Evolutionary conservation across 2,888 invertebrate genomes (phyloP).

Genomic region (Lasioglossum oenotherae): DNA sequence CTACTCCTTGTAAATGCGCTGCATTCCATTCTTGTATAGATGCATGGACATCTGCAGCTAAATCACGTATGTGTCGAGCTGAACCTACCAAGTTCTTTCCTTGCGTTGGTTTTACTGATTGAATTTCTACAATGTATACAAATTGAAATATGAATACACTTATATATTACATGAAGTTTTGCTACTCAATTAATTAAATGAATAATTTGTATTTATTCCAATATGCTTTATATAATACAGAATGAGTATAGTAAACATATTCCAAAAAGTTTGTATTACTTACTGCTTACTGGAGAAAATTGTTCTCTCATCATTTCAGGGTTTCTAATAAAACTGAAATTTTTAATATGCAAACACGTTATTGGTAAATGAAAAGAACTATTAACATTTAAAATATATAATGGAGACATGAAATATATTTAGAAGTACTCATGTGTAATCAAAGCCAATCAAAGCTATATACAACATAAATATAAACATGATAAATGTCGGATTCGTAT

Average conservation of each 20-base stretch:
- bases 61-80: slow-evolving; percentile 86
- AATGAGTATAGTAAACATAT: not conserved
- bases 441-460: slow-evolving; percentile 5
- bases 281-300: slow-evolving; percentile 55
- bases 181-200: not conserved
- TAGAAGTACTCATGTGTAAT: slow-evolving; percentile 11
- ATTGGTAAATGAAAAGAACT: not conserved
- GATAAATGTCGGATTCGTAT: not conserved
- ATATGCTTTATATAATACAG: not conserved
- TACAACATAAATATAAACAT: not conserved
- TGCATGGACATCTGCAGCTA: slow-evolving; percentile 86
- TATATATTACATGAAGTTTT: not conserved
- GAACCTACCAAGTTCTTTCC: slow-evolving; percentile 86
- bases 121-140: slow-evolving; percentile 58
- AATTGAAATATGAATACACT: not conserved
- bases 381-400: not conserved
- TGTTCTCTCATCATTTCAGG: slow-evolving; percentile 22
- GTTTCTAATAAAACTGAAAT: not conserved
- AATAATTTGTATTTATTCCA: not conserved
- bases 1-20: slow-evolving; percentile 84
- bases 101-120: slow-evolving; percentile 72
- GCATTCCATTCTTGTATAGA: slow-evolving; percentile 86
- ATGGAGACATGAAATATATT: not conserved
- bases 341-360: not conserved
- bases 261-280: slow-evolving; percentile 15